A percentile compares a stretch with the other conserved stretches of the same genome.
Conservation (phyloP, 2,113 vertebrate species). For the Chaetodon trifascialis region DNA sequence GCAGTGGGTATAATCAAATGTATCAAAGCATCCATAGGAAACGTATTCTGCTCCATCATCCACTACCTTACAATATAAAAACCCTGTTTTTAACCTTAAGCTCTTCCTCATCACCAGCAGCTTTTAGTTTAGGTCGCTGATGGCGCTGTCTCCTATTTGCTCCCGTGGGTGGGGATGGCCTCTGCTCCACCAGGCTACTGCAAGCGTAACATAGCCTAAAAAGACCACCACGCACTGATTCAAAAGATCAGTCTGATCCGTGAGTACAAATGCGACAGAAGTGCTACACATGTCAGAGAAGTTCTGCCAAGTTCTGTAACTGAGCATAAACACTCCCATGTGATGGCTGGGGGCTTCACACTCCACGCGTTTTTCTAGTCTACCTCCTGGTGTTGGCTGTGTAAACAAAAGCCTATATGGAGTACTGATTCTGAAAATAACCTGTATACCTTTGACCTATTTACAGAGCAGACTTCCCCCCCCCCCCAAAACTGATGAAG, state of each 20-base stretch:
- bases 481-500: slow-evolving; percentile 11
- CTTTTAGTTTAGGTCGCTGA: slow-evolving; percentile 1
- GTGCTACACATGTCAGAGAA: slow-evolving; percentile 40
- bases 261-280: slow-evolving; percentile 24
- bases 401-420: slow-evolving; percentile 34
- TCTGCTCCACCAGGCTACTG: slow-evolving; percentile 26
- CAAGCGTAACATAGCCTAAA: slow-evolving; percentile 26
- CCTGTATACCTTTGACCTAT: slow-evolving; percentile 52
- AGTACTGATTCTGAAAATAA: slow-evolving; percentile 40
- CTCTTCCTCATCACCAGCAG: not conserved
- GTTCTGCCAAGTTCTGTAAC: slow-evolving; percentile 48
- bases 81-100: not conserved
- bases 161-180: slow-evolving; percentile 7
- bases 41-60: not conserved
- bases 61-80: not conserved
- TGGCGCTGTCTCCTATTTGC: not conserved
- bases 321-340: slow-evolving; percentile 44
- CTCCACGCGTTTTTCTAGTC: slow-evolving; percentile 41
- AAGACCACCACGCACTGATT: slow-evolving; percentile 17
- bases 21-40: not conserved
- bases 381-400: slow-evolving; percentile 42
- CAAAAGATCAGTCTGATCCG: slow-evolving; percentile 39
- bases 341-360: slow-evolving; percentile 36
- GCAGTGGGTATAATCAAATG: not conserved
- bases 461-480: slow-evolving; percentile 31